These are phyloP conservation scores for Ylistrum balloti DNA, from an alignment of 1,140 invertebrate genomes.

Conservation along the genomic window DNA sequence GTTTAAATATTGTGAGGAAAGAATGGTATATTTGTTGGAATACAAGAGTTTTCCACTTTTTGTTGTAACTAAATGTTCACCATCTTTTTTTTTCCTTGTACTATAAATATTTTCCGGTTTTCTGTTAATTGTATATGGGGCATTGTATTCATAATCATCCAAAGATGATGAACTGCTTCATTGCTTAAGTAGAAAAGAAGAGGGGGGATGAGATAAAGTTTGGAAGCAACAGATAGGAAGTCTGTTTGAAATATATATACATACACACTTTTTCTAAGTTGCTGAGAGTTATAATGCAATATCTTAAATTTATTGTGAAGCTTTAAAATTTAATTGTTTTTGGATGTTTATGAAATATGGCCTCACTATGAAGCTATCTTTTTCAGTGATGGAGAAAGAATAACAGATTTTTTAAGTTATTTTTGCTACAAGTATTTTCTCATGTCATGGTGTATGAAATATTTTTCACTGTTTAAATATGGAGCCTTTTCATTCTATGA, in stretches of 20 bases:
- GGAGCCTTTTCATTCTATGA: background rate
- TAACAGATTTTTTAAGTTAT: background rate
- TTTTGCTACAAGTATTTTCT: background rate
- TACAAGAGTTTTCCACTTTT: background rate
- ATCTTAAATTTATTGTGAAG: too few relatives aligned
- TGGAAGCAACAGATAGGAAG: too few relatives aligned
- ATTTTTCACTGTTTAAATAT: background rate
- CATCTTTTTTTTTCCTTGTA: background rate
- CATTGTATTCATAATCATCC: background rate
- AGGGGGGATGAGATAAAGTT: too few relatives aligned
- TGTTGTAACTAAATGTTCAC: conserved; percentile 13
- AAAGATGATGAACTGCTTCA: background rate
- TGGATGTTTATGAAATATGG: background rate
- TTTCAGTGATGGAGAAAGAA: background rate
- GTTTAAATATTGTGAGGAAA: background rate
- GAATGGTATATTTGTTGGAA: background rate
- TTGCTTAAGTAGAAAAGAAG: background rate
- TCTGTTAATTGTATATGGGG: background rate
- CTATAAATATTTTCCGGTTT: background rate
- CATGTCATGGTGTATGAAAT: background rate
- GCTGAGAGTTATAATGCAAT: too few relatives aligned
- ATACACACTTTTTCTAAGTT: too few relatives aligned
- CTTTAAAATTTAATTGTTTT: background rate
- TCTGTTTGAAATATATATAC: too few relatives aligned
- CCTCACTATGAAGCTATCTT: background rate